A percentile compares a stretch with the other conserved stretches of the same genome.
Conservation (phyloP, 1,140 invertebrate species). For the Tetramorium simillimum region DNA sequence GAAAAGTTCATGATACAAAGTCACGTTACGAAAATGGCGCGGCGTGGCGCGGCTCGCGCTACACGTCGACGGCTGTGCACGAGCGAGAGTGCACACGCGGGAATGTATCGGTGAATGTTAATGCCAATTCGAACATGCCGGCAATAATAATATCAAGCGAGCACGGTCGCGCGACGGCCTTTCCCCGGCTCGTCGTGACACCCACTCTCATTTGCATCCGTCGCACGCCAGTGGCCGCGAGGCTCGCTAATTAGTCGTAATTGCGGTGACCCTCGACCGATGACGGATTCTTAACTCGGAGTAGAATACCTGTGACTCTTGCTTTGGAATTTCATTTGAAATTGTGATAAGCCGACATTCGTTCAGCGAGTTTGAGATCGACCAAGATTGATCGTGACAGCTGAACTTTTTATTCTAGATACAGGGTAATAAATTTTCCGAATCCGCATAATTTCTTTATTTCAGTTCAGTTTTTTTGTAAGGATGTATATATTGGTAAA, state of each 20-base stretch:
- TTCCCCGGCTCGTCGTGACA: conserved; percentile 3
- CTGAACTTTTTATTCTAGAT: neutral
- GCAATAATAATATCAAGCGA: conserved; percentile 69
- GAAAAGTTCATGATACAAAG: conserved; percentile 86
- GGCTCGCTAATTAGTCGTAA: conserved; percentile 41
- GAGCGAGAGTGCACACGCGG: conserved; percentile 46
- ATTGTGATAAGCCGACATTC: neutral
- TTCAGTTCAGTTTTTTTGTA: neutral
- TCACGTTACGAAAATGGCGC: conserved; percentile 84
- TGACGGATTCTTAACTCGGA: neutral
- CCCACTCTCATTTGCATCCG: conserved; percentile 30
- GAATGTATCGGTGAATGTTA: conserved; percentile 74
- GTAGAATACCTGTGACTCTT: neutral
- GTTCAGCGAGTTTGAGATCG: neutral
- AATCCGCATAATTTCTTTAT: neutral
- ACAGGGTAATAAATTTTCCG: neutral
- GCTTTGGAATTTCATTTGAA: neutral
- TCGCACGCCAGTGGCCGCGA: conserved; percentile 21
- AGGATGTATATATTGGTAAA: neutral
- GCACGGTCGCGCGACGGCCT: conserved; percentile 13
- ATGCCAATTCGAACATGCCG: conserved; percentile 73
- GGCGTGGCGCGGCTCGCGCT: conserved; percentile 32
- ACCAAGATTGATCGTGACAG: neutral
- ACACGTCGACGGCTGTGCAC: conserved; percentile 10
- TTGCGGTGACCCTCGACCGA: conserved; percentile 31